These are phyloP conservation scores for Serinus canaria DNA, from an alignment of 2,113 vertebrate species.

Conservation along the genomic window DNA sequence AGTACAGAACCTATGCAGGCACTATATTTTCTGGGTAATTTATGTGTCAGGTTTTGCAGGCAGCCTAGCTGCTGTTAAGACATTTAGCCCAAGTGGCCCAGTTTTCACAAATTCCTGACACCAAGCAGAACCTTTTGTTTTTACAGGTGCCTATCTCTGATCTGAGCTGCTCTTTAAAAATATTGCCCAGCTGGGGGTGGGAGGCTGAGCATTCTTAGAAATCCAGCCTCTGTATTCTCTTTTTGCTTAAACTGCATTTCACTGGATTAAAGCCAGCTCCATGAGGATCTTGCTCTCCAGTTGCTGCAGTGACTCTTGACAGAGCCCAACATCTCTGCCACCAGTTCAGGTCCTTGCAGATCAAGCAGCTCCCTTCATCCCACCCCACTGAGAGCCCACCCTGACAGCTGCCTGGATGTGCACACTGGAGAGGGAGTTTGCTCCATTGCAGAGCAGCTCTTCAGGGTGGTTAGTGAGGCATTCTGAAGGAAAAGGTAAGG, in stretches of 20 bases:
- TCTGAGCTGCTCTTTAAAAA: not conserved
- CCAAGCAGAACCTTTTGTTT: not conserved
- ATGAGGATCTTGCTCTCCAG: not conserved
- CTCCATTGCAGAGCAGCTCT: not conserved
- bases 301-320: not conserved
- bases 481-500: not conserved
- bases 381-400: not conserved
- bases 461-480: not conserved
- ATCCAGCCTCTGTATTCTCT: not conserved
- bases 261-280: not conserved
- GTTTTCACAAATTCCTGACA: slow-evolving; percentile 38
- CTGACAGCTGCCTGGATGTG: not conserved
- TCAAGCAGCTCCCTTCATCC: slow-evolving; percentile 45
- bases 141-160: slow-evolving; percentile 9
- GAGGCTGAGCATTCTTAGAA: not conserved
- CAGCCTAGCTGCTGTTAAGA: slow-evolving; percentile 15
- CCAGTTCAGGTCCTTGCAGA: slow-evolving; percentile 43
- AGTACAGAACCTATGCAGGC: not conserved
- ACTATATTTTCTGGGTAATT: not conserved
- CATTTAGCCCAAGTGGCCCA: not conserved
- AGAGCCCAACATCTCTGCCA: not conserved
- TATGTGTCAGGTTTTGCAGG: slow-evolving; percentile 11
- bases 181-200: not conserved
- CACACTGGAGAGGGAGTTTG: not conserved
- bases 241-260: not conserved